A percentile compares a stretch with the other conserved stretches of the same genome.
These are phyloP conservation scores for Petrocephalus sullivani DNA, from an alignment of 2,797 vertebrate species.

Conservation along the genomic window DNA sequence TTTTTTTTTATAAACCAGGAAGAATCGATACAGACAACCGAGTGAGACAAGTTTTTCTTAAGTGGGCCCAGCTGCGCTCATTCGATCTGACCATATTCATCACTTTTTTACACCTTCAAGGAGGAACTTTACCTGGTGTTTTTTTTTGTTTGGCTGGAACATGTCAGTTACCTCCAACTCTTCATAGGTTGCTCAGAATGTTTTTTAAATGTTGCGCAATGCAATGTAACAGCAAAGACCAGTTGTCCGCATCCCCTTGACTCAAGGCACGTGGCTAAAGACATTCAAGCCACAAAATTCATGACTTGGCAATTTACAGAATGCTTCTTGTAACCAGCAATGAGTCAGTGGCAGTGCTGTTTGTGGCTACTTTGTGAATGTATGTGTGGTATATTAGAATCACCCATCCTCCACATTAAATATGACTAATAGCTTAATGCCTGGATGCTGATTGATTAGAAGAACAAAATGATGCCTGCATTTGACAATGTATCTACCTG, in stretches of 20 bases:
- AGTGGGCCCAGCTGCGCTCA: slow-evolving; percentile 34
- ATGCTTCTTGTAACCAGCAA: neutral
- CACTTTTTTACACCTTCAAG: slow-evolving; percentile 26
- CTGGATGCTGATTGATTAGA: neutral
- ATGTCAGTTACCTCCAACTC: neutral
- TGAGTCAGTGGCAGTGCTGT: neutral
- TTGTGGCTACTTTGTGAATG: neutral
- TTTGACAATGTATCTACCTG: neutral
- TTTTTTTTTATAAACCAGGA: slow-evolving; percentile 18
- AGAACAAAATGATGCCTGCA: neutral
- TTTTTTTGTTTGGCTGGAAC: neutral
- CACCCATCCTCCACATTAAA: neutral
- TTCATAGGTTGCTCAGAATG: neutral
- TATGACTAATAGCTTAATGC: neutral
- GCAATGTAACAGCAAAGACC: neutral
- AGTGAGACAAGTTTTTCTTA: slow-evolving; percentile 32
- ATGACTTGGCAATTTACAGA: neutral
- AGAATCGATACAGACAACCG: slow-evolving; percentile 42
- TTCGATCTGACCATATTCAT: slow-evolving; percentile 37
- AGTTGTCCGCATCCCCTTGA: neutral
- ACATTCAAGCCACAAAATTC: neutral
- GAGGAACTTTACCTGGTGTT: neutral
- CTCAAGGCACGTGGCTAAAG: neutral
- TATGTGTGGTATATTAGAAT: neutral
- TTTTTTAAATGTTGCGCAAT: neutral